These are phyloP conservation scores for Hylyphantes graminicola DNA, from an alignment of 1,140 invertebrate species.

Conservation along the genomic window DNA sequence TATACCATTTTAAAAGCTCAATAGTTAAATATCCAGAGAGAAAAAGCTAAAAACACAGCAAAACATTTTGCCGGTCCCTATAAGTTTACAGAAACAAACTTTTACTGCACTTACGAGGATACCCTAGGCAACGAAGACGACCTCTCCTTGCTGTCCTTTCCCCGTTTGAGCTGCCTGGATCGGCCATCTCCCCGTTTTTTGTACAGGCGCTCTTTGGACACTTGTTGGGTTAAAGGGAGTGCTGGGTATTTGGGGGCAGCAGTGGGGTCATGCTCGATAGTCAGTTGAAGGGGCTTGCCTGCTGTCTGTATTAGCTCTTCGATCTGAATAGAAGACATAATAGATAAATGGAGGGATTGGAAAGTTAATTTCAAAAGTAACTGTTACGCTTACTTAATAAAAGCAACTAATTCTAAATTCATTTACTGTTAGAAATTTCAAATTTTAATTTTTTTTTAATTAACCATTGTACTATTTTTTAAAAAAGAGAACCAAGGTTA, in stretches of 20 bases:
- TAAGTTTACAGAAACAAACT: no score
- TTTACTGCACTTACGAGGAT: no score
- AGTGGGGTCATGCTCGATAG: constrained; percentile 89
- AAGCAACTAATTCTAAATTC: neutral
- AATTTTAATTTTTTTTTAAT: no score
- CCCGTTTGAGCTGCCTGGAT: constrained; percentile 71
- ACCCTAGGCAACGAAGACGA: constrained; percentile 84
- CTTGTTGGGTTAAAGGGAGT: constrained; percentile 58
- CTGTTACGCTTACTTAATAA: neutral
- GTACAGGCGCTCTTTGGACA: constrained; percentile 63
- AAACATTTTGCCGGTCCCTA: no score
- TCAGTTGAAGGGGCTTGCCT: constrained; percentile 73
- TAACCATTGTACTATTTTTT: no score
- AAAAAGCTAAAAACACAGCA: no score
- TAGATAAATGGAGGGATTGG: neutral
- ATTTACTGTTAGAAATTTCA: neutral
- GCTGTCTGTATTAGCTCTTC: constrained; percentile 64
- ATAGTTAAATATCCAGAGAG: no score
- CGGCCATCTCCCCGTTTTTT: constrained; percentile 73
- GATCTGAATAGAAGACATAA: constrained; percentile 63
- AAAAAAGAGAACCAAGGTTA: no score
- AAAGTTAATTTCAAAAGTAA: neutral
- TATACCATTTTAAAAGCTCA: no score
- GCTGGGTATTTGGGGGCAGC: constrained; percentile 70
- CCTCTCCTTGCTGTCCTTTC: constrained; percentile 78